Conservation (phyloP, 1,140 invertebrate species). For the Penaeus indicus region DNA sequence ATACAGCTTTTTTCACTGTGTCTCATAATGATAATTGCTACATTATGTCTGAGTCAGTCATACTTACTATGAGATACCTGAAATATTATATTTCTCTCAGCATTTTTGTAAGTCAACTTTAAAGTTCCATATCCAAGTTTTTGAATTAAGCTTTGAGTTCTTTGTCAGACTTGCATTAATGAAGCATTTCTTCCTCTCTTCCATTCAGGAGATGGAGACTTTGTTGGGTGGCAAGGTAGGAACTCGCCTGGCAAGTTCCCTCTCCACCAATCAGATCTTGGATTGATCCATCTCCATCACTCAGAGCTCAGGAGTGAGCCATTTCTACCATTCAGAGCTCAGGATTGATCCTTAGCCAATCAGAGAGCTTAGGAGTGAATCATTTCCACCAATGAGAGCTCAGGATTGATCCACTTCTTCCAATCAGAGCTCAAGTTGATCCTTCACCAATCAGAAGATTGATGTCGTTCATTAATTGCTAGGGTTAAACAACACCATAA, state of each 20-base stretch:
- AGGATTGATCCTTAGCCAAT: constrained; percentile 51
- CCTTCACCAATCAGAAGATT: constrained; percentile 37
- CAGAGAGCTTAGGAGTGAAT: constrained; percentile 56
- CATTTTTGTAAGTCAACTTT: constrained; percentile 15
- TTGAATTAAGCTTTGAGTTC: constrained; percentile 56
- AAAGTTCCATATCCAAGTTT: constrained; percentile 51
- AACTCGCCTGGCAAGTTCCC: constrained; percentile 64
- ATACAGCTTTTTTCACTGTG: constrained; percentile 15
- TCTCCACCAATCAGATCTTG: constrained; percentile 65
- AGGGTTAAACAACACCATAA: constrained; percentile 17
- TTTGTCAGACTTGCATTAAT: constrained; percentile 67
- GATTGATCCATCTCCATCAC: constrained; percentile 64
- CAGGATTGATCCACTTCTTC: constrained; percentile 57
- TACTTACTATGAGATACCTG: constrained; percentile 33
- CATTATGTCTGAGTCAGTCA: constrained; percentile 12
- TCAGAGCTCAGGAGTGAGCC: constrained; percentile 62
- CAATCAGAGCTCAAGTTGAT: constrained; percentile 49
- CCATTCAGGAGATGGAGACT: constrained; percentile 82
- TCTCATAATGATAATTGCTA: constrained; percentile 6
- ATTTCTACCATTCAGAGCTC: constrained; percentile 62
- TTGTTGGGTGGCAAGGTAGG: constrained; percentile 88
- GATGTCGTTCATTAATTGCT: constrained; percentile 6
- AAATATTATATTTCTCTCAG: constrained; percentile 21
- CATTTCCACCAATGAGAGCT: constrained; percentile 56
- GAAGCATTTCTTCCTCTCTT: constrained; percentile 68